Base-by-base conservation (phyloP, 2,888 invertebrate genomes). In the Tethea ocularis region DNA sequence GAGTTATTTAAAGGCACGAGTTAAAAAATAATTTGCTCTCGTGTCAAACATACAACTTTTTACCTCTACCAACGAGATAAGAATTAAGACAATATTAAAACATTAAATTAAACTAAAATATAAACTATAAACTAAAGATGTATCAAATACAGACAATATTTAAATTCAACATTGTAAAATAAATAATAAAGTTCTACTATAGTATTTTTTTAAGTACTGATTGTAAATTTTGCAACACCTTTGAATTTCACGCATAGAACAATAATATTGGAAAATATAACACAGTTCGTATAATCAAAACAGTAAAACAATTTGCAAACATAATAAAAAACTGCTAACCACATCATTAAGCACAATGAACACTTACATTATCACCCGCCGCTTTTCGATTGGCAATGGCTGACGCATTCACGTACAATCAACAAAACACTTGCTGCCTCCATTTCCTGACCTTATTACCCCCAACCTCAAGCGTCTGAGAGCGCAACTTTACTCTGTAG, bases 371-470 rank as follows among this genome's bases (percentile, higher is more conserved):
- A 46, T 46, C 46, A 46, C 33, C 54, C 33, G 33, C 33, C 22
- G 29, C 11, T 20, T 53, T 20, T 26, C 20, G 36, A 54, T 54
- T 54, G 54, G 15, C 33, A 29, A 29, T 53, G 53, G 26, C 41
- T 41, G 41, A 24, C 33, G 33, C 52, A 24, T 56, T 41, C 52
- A 57, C 54, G 36, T 51, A 36, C 38, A 59, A 57, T 61, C 55
- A 57, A 55, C 54, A 59, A 57, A 57, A 56, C 56, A 46, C 59
- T 62, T 55, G 52, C 22, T 52, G 57, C 57, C 59, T 59, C 52
- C 59, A 61, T 33, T 61, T 62, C 59, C 57, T 55, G 59, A 53
- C 59, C 52, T 59, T 52, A 57, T 62, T 59, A 59, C 59, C 11
- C 46, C 24, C 56, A 8, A 26, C 52, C 38, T 17, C 33, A 17